Base-by-base conservation (phyloP, 2,797 vertebrate species). In the Brotula barbata region DNA sequence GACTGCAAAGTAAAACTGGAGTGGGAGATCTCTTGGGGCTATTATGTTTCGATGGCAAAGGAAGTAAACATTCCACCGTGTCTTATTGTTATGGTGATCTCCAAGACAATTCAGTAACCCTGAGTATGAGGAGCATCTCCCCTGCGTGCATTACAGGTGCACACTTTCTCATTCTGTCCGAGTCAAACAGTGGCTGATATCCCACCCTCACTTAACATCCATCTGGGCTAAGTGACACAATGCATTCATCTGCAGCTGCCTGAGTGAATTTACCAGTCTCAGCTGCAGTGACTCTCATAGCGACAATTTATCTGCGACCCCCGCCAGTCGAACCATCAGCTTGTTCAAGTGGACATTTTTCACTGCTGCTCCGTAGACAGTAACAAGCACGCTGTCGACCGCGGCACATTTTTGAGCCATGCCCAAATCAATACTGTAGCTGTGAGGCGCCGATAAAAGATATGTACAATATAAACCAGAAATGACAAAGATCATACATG, bases 161-260 rank as follows among this genome's bases (percentile, higher is more conserved):
- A 0, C 23, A 16, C 45, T 51, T 49, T 52, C 51, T 70, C 51
- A 48, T 49, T 43, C 37, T 33, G 44, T 54, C 50, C 65, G 50
- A 63, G 48, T 64, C 41, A 62, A 67, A 70, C 68, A 77, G 58
- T 62, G 59, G 58, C 55, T 48, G 45, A 65, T 16, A 10, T 41
- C 50, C 43, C 59, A n/a, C 33, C 44, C 46, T 58, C 51, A 37
- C 51, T 57, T 58, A 62, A 63, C 70, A 68, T 73, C 70, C 58
- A 68, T 78, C 69, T 85, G 80, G 46, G 41, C 42, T 49, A 33
- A 52, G 47, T 66, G 54, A 72, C 64, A 61, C 46, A 43, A 51
- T 19, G 63, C 45, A 59, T 75, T 66, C 55, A 64, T 68, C 68
- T 48, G 33, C 48, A 68, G 64, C 59, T 40, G 16, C 25, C 49